These are phyloP conservation scores for Thymelicus lineola DNA, from an alignment of 2,888 invertebrate species.

Conservation along the genomic window DNA sequence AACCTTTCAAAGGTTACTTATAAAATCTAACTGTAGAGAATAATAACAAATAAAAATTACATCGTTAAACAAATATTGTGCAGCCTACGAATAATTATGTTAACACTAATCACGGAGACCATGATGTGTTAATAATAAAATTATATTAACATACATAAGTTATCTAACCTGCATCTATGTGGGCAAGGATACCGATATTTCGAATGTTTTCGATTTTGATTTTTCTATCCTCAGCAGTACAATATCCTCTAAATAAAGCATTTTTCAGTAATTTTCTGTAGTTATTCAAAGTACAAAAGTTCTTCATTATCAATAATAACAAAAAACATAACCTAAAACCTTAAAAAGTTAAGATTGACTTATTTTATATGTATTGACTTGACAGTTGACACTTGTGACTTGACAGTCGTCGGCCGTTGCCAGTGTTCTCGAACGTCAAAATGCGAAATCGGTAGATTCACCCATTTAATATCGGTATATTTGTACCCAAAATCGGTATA, in stretches of 20 bases:
- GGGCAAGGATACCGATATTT: conserved; percentile 97
- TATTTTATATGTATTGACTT: background rate
- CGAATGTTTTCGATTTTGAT: conserved; percentile 84
- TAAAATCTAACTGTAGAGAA: no score
- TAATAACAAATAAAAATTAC: no score
- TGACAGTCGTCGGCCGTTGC: no score
- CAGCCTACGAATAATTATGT: background rate
- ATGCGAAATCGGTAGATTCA: no score
- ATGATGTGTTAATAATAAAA: background rate
- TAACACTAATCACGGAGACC: background rate
- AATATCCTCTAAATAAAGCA: conserved; percentile 57
- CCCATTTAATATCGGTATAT: no score
- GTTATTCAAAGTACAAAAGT: conserved; percentile 63
- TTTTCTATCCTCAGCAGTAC: conserved; percentile 49
- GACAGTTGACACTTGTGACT: background rate
- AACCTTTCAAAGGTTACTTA: no score
- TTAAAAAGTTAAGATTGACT: background rate
- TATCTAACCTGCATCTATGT: conserved; percentile 94
- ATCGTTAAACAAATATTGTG: no score
- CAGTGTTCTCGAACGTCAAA: no score
- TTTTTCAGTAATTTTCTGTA: conserved; percentile 70
- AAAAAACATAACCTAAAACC: conserved; percentile 9
- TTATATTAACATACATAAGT: conserved; percentile 13
- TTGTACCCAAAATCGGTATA: no score
- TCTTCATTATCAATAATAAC: conserved; percentile 54